Conservation (phyloP, 2,888 invertebrate genomes). For the Galerucella pusilla region DNA sequence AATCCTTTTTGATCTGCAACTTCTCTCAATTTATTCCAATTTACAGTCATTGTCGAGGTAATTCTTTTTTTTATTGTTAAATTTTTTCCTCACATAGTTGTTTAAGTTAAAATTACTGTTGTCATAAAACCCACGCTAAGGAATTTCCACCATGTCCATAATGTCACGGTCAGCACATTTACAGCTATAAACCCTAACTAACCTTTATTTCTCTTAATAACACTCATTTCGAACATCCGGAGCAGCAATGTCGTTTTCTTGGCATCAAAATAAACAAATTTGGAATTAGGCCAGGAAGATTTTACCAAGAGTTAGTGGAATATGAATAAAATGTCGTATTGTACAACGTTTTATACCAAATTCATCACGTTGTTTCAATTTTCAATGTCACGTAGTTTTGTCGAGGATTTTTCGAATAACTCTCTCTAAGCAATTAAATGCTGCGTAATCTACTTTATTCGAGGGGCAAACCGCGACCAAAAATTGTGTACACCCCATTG, state of each 20-base stretch:
- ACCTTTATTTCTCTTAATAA: slow-evolving; percentile 11
- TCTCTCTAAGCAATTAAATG: too few species aligned
- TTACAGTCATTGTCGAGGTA: not conserved
- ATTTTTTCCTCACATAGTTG: not conserved
- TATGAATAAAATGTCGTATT: not conserved
- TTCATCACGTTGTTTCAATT: too few species aligned
- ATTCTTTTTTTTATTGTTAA: not conserved
- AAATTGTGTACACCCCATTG: too few species aligned
- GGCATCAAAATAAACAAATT: not conserved
- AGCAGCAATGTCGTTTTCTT: slow-evolving; percentile 6
- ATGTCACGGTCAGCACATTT: slow-evolving; percentile 1
- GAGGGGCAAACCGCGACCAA: too few species aligned
- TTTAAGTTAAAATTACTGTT: not conserved
- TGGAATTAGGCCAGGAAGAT: not conserved
- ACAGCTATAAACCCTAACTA: slow-evolving; percentile 2
- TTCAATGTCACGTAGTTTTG: too few species aligned
- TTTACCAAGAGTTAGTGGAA: not conserved
- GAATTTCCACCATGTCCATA: not conserved
- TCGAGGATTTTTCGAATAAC: too few species aligned
- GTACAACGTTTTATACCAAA: too few species aligned
- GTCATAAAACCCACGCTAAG: slow-evolving; percentile 4
- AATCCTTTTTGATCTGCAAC: not conserved
- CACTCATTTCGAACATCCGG: not conserved
- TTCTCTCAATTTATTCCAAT: not conserved
- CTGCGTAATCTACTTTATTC: too few species aligned